Evolutionary conservation across 2,888 invertebrate genomes (phyloP).

Genomic region (Acanthosepion pharaonis): DNA sequence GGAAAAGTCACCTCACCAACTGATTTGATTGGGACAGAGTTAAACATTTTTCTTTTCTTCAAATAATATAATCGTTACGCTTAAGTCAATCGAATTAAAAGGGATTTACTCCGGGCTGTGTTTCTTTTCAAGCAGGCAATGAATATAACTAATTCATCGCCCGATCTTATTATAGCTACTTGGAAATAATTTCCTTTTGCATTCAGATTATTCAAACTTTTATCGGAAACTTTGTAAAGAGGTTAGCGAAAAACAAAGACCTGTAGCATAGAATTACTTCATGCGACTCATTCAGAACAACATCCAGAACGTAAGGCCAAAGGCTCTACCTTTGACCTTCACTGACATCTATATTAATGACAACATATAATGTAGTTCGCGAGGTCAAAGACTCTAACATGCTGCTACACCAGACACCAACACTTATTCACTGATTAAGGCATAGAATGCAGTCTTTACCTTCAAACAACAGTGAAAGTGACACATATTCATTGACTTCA

Average conservation of each 20-base stretch:
- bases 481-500: too few species aligned
- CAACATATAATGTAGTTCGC: too few species aligned
- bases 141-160: constrained; percentile 1
- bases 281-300: too few species aligned
- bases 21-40: neutral
- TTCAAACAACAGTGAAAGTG: too few species aligned
- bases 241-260: neutral
- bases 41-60: neutral
- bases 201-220: neutral
- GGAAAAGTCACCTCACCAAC: neutral
- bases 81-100: neutral
- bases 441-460: too few species aligned
- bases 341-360: too few species aligned
- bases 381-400: too few species aligned
- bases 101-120: neutral
- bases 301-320: too few species aligned
- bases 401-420: too few species aligned
- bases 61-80: neutral
- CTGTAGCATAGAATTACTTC: neutral
- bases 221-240: neutral
- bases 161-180: neutral
- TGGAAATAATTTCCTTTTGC: neutral
- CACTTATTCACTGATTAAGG: too few species aligned
- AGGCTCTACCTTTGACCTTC: too few species aligned
- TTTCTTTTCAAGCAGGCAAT: neutral